phyloP scores from a whole-genome alignment of 2,797 vertebrate species.

The Eulemur coronatus region DNA sequence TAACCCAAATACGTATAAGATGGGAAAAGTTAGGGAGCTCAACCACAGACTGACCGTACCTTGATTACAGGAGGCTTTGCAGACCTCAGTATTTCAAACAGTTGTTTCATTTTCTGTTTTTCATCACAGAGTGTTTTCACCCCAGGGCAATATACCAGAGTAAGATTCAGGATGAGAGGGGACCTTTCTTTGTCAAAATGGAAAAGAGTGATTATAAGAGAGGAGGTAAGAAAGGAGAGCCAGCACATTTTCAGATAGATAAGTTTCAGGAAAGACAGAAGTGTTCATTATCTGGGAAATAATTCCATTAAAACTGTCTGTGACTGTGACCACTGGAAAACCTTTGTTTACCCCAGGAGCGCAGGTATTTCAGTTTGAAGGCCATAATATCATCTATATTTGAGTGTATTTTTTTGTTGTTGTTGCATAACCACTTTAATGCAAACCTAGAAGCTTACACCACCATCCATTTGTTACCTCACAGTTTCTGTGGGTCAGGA shows the following conservation, averaged over 20 bases:
- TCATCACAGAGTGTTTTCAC: neutral
- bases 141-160: neutral
- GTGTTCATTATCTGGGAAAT: neutral
- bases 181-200: conserved; percentile 14
- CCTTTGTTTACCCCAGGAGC: neutral
- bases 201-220: neutral
- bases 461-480: neutral
- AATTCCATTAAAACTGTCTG: neutral
- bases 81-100: neutral
- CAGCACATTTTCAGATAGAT: neutral
- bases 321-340: neutral
- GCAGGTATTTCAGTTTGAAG: neutral
- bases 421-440: neutral
- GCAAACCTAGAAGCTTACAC: neutral
- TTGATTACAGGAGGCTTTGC: neutral
- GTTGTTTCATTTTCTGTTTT: neutral
- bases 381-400: neutral
- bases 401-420: neutral
- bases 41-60: neutral
- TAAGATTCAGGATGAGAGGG: neutral
- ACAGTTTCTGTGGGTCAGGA: neutral
- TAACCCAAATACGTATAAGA: neutral
- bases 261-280: neutral
- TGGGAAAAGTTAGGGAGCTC: neutral
- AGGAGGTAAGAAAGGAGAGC: neutral